Evolutionary conservation across 2,888 invertebrate species (phyloP).

Genomic region (Aleiodes leptofemur): DNA sequence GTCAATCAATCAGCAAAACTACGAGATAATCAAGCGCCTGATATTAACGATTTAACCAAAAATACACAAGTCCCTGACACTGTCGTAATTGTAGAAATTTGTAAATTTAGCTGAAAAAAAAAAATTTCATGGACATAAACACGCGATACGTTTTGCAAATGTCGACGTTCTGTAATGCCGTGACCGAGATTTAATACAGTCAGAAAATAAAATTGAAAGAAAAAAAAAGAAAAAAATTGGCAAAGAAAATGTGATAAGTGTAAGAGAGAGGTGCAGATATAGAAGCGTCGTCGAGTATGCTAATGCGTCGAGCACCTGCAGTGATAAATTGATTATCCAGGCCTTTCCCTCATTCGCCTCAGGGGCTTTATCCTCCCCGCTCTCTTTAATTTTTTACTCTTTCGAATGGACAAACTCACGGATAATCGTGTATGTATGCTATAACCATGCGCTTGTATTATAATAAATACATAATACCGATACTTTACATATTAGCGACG

Average conservation of each 20-base stretch:
- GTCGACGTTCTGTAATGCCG: not conserved
- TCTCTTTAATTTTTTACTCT: conserved; percentile 26
- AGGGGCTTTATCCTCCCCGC: conserved; percentile 30
- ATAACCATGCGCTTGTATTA: conserved; percentile 55
- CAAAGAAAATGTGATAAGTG: conserved; percentile 36
- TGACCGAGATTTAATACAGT: not conserved
- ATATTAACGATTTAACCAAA: too few species aligned
- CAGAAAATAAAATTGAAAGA: conserved; percentile 46
- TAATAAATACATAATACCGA: conserved; percentile 73
- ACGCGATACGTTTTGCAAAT: conserved; percentile 51
- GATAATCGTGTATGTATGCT: conserved; percentile 21
- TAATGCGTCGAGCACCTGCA: conserved; percentile 71
- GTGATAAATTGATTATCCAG: conserved; percentile 73
- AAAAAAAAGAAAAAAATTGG: conserved; percentile 44
- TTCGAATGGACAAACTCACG: conserved; percentile 52
- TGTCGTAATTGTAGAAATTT: too few species aligned
- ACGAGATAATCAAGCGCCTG: too few species aligned
- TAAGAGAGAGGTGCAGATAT: conserved; percentile 54
- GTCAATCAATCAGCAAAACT: too few species aligned
- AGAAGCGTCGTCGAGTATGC: conserved; percentile 69
- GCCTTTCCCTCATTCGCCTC: conserved; percentile 51
- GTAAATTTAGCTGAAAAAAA: too few species aligned
- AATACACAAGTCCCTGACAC: too few species aligned
- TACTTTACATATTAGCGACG: conserved; percentile 65
- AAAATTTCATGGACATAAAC: conserved; percentile 49